Conservation (phyloP, 1,140 invertebrate species). For the Ectropis grisescens region DNA sequence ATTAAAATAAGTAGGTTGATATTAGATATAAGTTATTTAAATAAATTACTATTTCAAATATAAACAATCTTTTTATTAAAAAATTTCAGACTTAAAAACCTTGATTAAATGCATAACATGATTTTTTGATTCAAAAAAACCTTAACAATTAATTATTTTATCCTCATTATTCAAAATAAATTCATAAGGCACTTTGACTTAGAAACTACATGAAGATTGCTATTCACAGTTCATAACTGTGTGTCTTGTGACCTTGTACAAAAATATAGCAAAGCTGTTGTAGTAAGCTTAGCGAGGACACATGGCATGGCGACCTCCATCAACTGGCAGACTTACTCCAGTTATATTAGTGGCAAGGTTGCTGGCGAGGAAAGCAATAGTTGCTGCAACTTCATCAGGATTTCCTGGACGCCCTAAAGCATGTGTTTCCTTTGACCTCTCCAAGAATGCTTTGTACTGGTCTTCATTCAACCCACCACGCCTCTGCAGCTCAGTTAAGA, state of each 20-base stretch:
- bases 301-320: conserved; percentile 86
- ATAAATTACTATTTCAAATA: conserved; percentile 8
- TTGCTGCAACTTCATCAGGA: conserved; percentile 81
- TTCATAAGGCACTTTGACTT: no score
- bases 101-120: no score
- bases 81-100: conserved; percentile 1
- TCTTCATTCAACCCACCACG: conserved; percentile 80
- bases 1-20: conserved; percentile 2
- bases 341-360: conserved; percentile 86
- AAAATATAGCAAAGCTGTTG: no score
- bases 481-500: conserved; percentile 83
- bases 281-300: conserved; percentile 82
- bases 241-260: no score
- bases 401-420: conserved; percentile 84
- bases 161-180: no score
- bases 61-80: neutral
- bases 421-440: conserved; percentile 82
- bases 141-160: no score
- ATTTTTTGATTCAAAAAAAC: no score
- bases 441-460: conserved; percentile 80
- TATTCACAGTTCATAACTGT: no score
- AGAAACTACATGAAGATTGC: no score
- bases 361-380: conserved; percentile 89
- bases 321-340: conserved; percentile 83
- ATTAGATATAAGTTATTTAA: neutral